phyloP scores from a whole-genome alignment of 2,888 invertebrate species.

The Phasia obesa region DNA sequence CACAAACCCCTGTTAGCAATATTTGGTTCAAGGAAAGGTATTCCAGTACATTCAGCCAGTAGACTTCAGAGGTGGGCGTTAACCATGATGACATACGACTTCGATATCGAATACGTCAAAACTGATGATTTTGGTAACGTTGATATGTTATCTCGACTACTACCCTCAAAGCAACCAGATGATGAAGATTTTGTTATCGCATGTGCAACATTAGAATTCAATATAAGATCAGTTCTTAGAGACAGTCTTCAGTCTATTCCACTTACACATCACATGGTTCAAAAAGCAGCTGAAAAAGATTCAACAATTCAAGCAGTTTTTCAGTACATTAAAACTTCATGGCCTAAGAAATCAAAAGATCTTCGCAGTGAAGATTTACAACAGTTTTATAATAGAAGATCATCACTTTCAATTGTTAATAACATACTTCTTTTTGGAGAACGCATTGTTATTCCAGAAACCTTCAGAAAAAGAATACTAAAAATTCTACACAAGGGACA shows the following conservation, averaged over 20 bases:
- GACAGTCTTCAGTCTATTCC: neutral
- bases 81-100: slow-evolving; percentile 56
- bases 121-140: slow-evolving; percentile 64
- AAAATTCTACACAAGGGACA: too few relatives aligned
- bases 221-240: slow-evolving; percentile 10
- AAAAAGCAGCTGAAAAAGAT: neutral
- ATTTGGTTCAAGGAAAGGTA: slow-evolving; percentile 75
- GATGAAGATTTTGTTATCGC: too few relatives aligned
- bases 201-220: slow-evolving; percentile 51
- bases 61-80: slow-evolving; percentile 64
- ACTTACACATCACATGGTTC: slow-evolving; percentile 30
- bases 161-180: too few relatives aligned
- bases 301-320: too few relatives aligned
- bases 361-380: too few relatives aligned
- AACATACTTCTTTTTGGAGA: too few relatives aligned
- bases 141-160: slow-evolving; percentile 61
- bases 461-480: too few relatives aligned
- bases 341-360: too few relatives aligned
- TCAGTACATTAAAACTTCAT: too few relatives aligned
- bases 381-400: too few relatives aligned
- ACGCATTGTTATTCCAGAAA: too few relatives aligned
- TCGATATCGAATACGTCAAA: slow-evolving; percentile 40
- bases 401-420: too few relatives aligned
- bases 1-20: slow-evolving; percentile 79
- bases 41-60: slow-evolving; percentile 71